Base-by-base conservation (phyloP, 2,113 vertebrate species). In the Syrrhaptes paradoxus region DNA sequence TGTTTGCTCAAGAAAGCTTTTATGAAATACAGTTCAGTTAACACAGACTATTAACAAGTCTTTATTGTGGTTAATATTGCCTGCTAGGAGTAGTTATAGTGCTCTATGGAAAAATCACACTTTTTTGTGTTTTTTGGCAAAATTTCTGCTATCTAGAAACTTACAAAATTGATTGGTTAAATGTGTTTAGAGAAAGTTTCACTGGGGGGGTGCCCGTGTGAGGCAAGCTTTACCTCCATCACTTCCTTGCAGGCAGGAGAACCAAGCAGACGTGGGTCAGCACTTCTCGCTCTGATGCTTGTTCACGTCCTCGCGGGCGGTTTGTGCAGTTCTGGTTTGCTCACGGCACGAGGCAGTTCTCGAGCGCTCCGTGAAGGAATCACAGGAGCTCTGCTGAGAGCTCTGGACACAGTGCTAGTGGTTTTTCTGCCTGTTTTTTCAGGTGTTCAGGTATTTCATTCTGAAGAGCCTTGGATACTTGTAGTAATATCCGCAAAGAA, bases 171-270 rank as follows among this genome's bases (percentile, higher is more conserved):
- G 46, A 15, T 59, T 29, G 46, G 18, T 54, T 81, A 36, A 54
- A 11, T n/a, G 8, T 1, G 2, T 65, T 65, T 54, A 7, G 46
- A 58, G 55, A 46, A 41, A 13, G 34, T 25, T 49, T 63, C 1
- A 0, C 2, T 43, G 43, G 3, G 19, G 20, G 15, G 32, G 4
- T 63, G 20, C 24, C 12, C 36, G 0, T 14, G 2, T 16, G 29
- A 51, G 52, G 41, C 31, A 41, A 19, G 21, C 26, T 25, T 68
- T 11, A 24, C 20, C 36, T 59, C 43, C n/a, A 2, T 34, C 28
- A 2, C 7, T 24, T 28, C 5, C 7, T 20, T 41, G 52, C 29
- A 18, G 57, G 51, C 70, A 59, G 49, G 41, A 46, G 81, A 22
- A 5, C n/a, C 7, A 6, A 36, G 63, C 26, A 32, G 82, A 11